Base-by-base conservation (phyloP, 2,113 vertebrate species). In the Pelobates fuscus region DNA sequence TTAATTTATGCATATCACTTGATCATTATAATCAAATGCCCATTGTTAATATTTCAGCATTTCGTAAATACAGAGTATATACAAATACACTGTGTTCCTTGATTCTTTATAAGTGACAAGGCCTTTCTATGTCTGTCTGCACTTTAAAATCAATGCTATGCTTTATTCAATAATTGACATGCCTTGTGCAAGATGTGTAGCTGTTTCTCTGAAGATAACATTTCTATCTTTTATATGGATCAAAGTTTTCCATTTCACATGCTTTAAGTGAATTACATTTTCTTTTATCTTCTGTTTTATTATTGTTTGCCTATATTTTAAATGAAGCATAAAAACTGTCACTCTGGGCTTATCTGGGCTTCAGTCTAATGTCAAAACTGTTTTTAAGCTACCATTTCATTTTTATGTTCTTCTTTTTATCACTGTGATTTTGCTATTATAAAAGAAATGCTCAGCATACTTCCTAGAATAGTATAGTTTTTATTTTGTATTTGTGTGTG, bases 221-320 rank as follows among this genome's bases (percentile, higher is more conserved):
- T 62, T 78, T 55, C 67, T 67, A 78, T 76, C 76, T 71, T 75
- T 54, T 60, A 54, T 59, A 58, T 71, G 71, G 77, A 75, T 80
- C 79, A 67, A 66, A 78, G 71, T 49, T 57, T 70, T 75, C 62
- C 32, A 67, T 65, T 66, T 70, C 32, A 24, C 64, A 59, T 23
- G 61, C 66, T 67, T 71, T 54, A 67, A 71, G 68, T 78, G 25
- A 77, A 49, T 76, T 71, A 67, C 60, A 59, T 75, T 78, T 49
- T 21, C 54, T 70, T 54, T 71, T 72, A 65, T 44, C 67, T 78
- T 76, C 49, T 46, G 44, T 65, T 74, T 78, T 61, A 69, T 61
- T 49, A 59, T 66, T 80, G 74, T 78, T 80, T 70, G 61, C 70
- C 60, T 78, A 66, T 59, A 70, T 75, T 80, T 78, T 75, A 75